Conservation (phyloP, 2,888 invertebrate genomes). For the Nudaria mundana region DNA sequence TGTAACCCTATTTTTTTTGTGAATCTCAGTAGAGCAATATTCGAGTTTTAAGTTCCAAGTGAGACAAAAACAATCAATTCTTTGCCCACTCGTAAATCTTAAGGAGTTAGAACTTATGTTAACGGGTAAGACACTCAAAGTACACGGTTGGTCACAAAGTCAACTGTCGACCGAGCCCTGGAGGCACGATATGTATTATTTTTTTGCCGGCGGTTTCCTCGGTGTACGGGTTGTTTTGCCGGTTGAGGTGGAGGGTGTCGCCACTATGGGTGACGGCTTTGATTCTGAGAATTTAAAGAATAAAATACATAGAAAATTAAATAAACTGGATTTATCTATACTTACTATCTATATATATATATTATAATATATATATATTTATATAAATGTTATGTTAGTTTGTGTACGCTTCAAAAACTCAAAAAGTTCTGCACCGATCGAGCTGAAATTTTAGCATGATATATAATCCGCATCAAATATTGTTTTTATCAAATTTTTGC, state of each 20-base stretch:
- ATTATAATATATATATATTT: too few species aligned
- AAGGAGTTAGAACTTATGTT: slow-evolving; percentile 25
- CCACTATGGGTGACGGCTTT: slow-evolving; percentile 60
- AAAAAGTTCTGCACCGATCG: too few species aligned
- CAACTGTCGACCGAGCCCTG: slow-evolving; percentile 22
- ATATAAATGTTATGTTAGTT: too few species aligned
- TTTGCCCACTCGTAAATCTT: slow-evolving; percentile 15
- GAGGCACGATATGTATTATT: slow-evolving; percentile 52
- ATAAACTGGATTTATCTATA: too few species aligned
- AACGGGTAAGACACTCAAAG: slow-evolving; percentile 37
- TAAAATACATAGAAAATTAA: too few species aligned
- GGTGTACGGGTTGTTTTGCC: slow-evolving; percentile 73
- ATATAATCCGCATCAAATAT: too few species aligned
- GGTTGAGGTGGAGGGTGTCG: slow-evolving; percentile 72
- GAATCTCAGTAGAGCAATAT: too few species aligned
- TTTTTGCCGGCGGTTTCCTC: slow-evolving; percentile 67
- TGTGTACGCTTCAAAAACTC: too few species aligned
- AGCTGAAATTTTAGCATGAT: too few species aligned
- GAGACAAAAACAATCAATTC: slow-evolving; percentile 17
- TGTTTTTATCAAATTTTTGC: too few species aligned
- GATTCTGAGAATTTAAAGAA: slow-evolving; percentile 52
- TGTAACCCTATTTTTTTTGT: too few species aligned
- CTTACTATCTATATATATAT: too few species aligned
- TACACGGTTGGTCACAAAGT: slow-evolving; percentile 33
- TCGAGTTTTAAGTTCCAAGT: slow-evolving; percentile 11